phyloP scores from a whole-genome alignment of 1,140 invertebrate genomes.

The Piezodorus guildinii region DNA sequence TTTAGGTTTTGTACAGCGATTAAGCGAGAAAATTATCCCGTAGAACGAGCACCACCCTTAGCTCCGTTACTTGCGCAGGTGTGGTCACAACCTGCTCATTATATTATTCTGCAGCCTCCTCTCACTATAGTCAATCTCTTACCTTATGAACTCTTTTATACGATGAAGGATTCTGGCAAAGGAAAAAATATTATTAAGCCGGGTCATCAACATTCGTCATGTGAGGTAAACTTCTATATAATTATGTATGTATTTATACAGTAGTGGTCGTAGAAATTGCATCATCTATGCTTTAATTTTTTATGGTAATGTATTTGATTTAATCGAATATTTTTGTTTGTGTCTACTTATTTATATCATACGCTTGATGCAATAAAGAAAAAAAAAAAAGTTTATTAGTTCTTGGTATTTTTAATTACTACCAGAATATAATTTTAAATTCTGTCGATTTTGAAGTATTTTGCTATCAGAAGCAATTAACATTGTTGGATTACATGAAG shows the following conservation, averaged over 20 bases:
- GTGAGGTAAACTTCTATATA: slow-evolving; percentile 25
- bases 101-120: slow-evolving; percentile 69
- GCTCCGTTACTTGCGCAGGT: slow-evolving; percentile 20
- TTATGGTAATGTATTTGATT: neutral
- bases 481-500: no score
- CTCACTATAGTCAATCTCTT: slow-evolving; percentile 68
- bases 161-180: slow-evolving; percentile 29
- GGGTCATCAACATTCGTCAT: slow-evolving; percentile 28
- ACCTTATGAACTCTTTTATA: slow-evolving; percentile 57
- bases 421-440: no score
- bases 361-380: no score
- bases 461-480: no score
- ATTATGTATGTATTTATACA: no score
- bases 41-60: slow-evolving; percentile 38
- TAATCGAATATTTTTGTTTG: neutral
- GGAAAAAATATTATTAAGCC: slow-evolving; percentile 46
- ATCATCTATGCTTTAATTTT: no score
- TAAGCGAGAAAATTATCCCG: slow-evolving; percentile 65
- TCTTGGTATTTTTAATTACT: no score
- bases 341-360: no score
- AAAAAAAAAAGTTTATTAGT: no score
- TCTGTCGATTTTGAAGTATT: no score
- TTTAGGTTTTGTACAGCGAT: slow-evolving; percentile 67
- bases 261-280: no score
- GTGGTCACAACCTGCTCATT: slow-evolving; percentile 63